Evolutionary conservation across 2,888 invertebrate genomes (phyloP).

Genomic region (Tetropium fuscum): DNA sequence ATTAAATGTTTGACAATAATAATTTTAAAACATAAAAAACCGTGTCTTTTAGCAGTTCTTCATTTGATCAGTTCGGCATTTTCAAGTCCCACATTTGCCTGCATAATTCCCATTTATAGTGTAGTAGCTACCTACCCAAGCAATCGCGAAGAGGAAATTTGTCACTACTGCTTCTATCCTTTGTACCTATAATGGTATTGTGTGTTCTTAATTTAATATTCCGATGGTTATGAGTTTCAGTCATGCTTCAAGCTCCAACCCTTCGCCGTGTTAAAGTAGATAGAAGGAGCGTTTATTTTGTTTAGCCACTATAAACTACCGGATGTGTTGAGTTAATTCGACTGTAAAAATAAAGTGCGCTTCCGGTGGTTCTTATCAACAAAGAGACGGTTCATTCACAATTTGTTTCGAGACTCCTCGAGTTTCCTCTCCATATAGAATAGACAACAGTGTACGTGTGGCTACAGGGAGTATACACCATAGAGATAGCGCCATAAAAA

Average conservation of each 20-base stretch:
- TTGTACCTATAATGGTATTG: too few species aligned
- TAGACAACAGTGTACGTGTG: not conserved
- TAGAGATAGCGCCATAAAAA: not conserved
- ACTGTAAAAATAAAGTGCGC: slow-evolving; percentile 49
- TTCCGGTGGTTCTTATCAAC: slow-evolving; percentile 43
- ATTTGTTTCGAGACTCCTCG: slow-evolving; percentile 14
- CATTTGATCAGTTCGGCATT: too few species aligned
- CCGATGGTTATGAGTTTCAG: too few species aligned
- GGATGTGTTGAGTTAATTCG: slow-evolving; percentile 47
- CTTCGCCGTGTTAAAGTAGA: slow-evolving; percentile 10
- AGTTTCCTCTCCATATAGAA: not conserved
- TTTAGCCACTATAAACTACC: slow-evolving; percentile 41
- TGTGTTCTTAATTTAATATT: too few species aligned
- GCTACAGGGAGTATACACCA: not conserved
- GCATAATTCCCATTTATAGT: too few species aligned
- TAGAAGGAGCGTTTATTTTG: slow-evolving; percentile 25
- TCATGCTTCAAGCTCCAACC: not conserved
- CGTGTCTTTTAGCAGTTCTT: too few species aligned
- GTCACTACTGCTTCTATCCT: too few species aligned
- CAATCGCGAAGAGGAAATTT: too few species aligned
- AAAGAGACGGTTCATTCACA: slow-evolving; percentile 39
- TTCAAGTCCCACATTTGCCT: too few species aligned
- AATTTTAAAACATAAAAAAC: too few species aligned
- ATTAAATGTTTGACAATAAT: too few species aligned
- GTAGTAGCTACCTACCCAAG: too few species aligned